Evolutionary conservation across 2,797 vertebrate species (phyloP), one percentile per base, ranked within the genome.

Genomic region (Manis crassicaudata): DNA sequence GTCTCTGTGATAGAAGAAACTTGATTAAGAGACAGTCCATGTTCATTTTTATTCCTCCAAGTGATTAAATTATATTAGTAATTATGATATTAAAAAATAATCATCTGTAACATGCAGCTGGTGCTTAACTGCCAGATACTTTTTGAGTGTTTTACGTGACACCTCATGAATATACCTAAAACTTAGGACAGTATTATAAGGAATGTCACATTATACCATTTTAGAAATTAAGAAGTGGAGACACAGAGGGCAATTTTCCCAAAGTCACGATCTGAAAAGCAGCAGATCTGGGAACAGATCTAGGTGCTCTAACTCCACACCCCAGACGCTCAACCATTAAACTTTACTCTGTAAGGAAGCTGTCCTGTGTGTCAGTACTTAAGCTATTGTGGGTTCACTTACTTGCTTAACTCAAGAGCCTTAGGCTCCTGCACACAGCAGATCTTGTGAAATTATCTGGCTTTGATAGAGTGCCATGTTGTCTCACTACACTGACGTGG

Each of bases 371-470:
- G 65, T 60, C 72, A 56, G 37, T 2, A 5, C 58, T 12, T n/a
- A 20, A 76, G 5, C 6, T 60, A 65, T 1, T 56, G 50, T 60
- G 23, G 6, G 27, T 11, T 60, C 20, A 7, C 72, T 54, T 87
- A 62, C 54, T 18, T 10, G 12, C 6, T 60, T n/a, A 35, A 54
- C 27, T 18, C 35, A 18, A 54, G 50, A 56, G 8, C 37, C 25
- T 32, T 23, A 16, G 40, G n/a, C 7, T n/a, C 16, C 10, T 29
- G 5, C 6, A 23, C 5, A 6, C 0, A 2, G 0, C 2, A 4
- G 29, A 6, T 20, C 29, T 58, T 76, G 0, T 6, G 14, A 54
- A 17, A 37, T 25, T 7, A 52, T 5, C 37, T 43, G 11, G 10
- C 54, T 76, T 92, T 65, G 11, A 54, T 14, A 18, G 10, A 50